Conservation (phyloP, 2,797 vertebrate genomes). For the Ciconia nigra region DNA sequence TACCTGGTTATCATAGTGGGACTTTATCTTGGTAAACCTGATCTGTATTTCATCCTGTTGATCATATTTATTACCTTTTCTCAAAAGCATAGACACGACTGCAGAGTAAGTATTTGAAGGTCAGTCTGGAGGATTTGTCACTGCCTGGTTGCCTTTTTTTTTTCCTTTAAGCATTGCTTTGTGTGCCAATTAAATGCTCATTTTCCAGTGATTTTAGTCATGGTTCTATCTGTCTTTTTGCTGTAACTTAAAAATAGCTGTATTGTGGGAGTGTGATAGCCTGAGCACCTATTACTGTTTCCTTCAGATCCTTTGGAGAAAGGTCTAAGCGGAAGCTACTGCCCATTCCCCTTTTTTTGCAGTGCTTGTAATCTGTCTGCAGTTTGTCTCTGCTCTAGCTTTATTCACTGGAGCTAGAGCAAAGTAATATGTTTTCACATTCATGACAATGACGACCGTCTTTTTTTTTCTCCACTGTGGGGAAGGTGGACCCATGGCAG, state of each 20-base stretch:
- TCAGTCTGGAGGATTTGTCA: neutral
- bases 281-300: neutral
- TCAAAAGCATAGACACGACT: neutral
- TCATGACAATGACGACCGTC: neutral
- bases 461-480: neutral
- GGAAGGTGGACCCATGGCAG: neutral
- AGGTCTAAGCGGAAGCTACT: neutral
- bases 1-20: neutral
- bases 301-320: neutral
- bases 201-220: neutral
- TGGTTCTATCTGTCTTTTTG: neutral
- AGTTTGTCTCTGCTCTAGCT: neutral
- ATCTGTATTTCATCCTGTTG: neutral
- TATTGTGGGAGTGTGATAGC: neutral
- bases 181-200: neutral
- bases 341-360: neutral
- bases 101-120: neutral
- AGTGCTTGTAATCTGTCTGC: neutral
- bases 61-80: neutral
- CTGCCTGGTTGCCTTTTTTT: neutral
- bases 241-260: neutral
- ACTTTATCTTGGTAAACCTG: neutral
- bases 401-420: neutral
- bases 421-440: neutral
- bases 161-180: neutral